Base-by-base conservation (phyloP, 2,888 invertebrate species). In the Lasiommata megera region DNA sequence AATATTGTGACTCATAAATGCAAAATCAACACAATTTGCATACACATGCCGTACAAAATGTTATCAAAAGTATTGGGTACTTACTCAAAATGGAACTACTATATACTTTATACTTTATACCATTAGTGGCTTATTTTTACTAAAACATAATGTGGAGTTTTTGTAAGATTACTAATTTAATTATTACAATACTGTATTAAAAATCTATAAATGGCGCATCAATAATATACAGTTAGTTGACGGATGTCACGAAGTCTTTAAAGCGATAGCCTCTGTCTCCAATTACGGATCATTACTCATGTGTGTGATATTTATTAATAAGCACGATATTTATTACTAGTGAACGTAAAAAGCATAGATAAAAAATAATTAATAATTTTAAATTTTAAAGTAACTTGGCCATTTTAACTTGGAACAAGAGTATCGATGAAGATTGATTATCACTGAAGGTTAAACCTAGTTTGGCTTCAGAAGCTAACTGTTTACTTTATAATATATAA, bases 201-300 rank as follows among this genome's bases (percentile, higher is more conserved):
- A n/a, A 23, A 37, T 38, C 9, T 5, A 51, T 38, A 46, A 38
- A 16, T 8, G 52, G 40, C n/a, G 6, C 41, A 41, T 41, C 41
- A 52, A 60, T 60, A 62, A 62, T 58, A 47, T 69, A 84, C 86
- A 79, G 86, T 85, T 83, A 84, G 68, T 62, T 65, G 67, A 74
- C 88, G 88, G 88, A 88, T 88, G 87, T 88, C 88, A 88, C 87
- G 88, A 76, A 72, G 80, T 78, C 77, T 81, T 84, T 71, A 74
- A 76, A 74, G 77, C 80, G 84, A 87, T 84, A 84, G 81, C 81
- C 78, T 77, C 77, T 79, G 84, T 77, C 75, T 68, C 87, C 88
- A 85, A 88, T 84, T 88, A 88, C 68, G 84, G 84, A 69, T 69
- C 82, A 85, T 86, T 84, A 84, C 78, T 84, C 82, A 85, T 73